Evolutionary conservation across 2,797 vertebrate genomes (phyloP), one percentile per base, ranked within the genome.

Genomic region (Spheniscus humboldti): DNA sequence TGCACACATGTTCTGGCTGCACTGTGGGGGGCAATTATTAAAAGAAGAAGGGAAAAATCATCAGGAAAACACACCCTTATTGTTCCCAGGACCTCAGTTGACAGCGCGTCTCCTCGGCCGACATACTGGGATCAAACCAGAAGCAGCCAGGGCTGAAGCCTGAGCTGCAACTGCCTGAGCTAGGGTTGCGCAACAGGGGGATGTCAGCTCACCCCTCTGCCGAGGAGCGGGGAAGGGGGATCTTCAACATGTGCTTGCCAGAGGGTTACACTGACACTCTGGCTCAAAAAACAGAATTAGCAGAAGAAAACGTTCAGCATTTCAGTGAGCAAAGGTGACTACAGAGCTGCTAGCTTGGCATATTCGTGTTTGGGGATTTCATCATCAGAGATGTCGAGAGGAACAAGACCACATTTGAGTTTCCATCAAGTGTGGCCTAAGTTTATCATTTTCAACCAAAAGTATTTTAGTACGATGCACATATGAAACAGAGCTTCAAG

Each of bases 41-140:
- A 94, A 92, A 93, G 52, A 41, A 93, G 48, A 76, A n/a, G 71
- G 47, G n/a, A 0, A 43, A 88, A 97, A 74, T 35, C 81, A 55
- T 77, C 18, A 60, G 78, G 75, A 75, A 94, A 92, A 91, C 81
- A 94, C 94, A 94, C 48, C 64, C 95, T 92, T 30, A 86, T 90
- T 96, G 84, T 94, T 94, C 87, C 94, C 89, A 87, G 85, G 68
- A 92, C 75, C 77, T 85, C 88, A 80, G 74, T 0, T 93, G 90
- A 88, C 82, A 93, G 91, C 0, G 0, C 1, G 0, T 56, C 83
- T 76, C 60, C 72, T 86, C 18, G 0, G 67, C 77, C 2, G 0
- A 64, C 0, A 1, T 15, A 2, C 75, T 94, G 90, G 28, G 74
- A 77, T 53, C 9, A 27, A 94, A 94, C 41, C 86, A 96, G 92